Conservation (phyloP, 2,113 vertebrate genomes). For the Hyaena hyaena region DNA sequence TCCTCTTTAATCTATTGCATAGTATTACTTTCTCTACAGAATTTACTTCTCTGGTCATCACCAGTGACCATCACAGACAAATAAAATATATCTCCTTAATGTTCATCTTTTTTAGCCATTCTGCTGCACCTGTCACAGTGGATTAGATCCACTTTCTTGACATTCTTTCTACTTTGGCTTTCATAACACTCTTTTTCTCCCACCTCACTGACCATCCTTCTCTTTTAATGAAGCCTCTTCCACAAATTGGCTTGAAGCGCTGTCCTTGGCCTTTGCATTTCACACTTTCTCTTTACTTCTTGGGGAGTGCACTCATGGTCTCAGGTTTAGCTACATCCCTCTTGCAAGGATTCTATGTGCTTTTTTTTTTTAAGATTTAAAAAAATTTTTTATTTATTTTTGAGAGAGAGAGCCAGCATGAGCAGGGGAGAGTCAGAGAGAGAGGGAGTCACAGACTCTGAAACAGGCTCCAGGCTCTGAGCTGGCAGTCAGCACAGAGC, state of each 20-base stretch:
- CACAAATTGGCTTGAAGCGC: not conserved
- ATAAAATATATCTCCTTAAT: conserved; percentile 11
- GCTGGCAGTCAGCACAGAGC: too few relatives aligned
- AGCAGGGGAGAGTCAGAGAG: too few relatives aligned
- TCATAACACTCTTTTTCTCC: not conserved
- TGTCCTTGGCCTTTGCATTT: conserved; percentile 10
- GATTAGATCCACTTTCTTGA: not conserved
- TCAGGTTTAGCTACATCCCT: not conserved
- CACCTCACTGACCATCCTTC: not conserved
- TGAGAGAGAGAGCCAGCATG: too few relatives aligned
- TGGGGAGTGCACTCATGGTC: not conserved
- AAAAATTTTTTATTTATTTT: too few relatives aligned
- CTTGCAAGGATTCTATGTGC: too few relatives aligned
- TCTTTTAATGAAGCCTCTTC: conserved; percentile 8
- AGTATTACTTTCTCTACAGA: not conserved
- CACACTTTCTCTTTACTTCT: not conserved
- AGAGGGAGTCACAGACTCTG: too few relatives aligned
- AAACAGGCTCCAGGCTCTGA: too few relatives aligned
- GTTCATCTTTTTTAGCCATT: conserved; percentile 37
- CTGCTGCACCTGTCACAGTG: not conserved
- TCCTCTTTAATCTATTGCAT: not conserved
- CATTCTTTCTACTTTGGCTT: not conserved
- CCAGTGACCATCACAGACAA: not conserved
- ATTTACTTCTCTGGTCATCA: not conserved
- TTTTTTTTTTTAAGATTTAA: too few relatives aligned